These are phyloP conservation scores for Leuctra nigra DNA, from an alignment of 2,888 invertebrate genomes.

Conservation along the genomic window DNA sequence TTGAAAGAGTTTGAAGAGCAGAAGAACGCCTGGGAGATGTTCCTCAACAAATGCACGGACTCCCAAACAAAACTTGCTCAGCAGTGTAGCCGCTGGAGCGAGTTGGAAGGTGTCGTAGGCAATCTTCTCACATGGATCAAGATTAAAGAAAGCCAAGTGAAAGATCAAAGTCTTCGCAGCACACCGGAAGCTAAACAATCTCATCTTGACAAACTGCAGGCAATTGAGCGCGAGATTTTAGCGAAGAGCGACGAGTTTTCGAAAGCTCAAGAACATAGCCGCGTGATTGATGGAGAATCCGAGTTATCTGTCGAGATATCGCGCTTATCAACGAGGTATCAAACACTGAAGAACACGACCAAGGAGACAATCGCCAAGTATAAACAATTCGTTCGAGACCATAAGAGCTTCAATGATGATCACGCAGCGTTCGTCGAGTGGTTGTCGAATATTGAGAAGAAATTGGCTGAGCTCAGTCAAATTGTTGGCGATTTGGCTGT, in stretches of 20 bases:
- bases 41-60: constrained; percentile 61
- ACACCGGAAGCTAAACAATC: constrained; percentile 74
- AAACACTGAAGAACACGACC: constrained; percentile 69
- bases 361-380: constrained; percentile 80
- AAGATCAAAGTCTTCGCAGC: constrained; percentile 83
- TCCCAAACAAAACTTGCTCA: constrained; percentile 66
- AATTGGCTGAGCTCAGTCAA: constrained; percentile 70
- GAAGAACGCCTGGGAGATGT: constrained; percentile 66
- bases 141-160: constrained; percentile 73
- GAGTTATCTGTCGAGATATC: constrained; percentile 68
- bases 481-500: constrained; percentile 79
- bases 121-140: constrained; percentile 79
- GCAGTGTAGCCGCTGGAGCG: constrained; percentile 71
- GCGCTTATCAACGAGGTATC: constrained; percentile 72
- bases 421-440: constrained; percentile 69
- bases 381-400: constrained; percentile 79
- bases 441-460: constrained; percentile 64
- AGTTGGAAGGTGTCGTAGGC: constrained; percentile 71
- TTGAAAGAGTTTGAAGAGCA: constrained; percentile 68
- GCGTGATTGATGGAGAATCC: constrained; percentile 65
- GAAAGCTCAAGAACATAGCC: constrained; percentile 59
- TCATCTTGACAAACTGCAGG: constrained; percentile 69
- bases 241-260: constrained; percentile 61
- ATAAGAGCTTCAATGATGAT: constrained; percentile 64
- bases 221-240: constrained; percentile 62